Evolutionary conservation across 2,888 invertebrate species (phyloP).

Genomic region (Julus scanicus): DNA sequence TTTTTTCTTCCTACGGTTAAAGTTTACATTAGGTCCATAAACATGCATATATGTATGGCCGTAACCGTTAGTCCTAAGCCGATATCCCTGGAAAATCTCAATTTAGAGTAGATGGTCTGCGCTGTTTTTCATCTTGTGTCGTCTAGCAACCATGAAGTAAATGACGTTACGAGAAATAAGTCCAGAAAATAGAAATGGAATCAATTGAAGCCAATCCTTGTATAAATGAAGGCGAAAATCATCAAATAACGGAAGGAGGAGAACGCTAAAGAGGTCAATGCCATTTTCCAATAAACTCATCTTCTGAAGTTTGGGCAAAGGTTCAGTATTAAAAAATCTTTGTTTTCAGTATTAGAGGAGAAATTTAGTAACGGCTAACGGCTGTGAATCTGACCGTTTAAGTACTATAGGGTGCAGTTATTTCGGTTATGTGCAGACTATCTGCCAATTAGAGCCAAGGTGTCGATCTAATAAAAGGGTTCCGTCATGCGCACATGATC

Average conservation of each 20-base stretch:
- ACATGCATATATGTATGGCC: slow-evolving; percentile 30
- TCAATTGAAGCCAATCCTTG: not conserved
- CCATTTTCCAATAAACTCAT: not conserved
- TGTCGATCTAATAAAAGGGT: no score
- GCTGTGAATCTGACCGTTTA: no score
- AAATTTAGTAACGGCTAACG: no score
- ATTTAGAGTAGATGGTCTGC: not conserved
- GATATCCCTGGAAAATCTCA: slow-evolving; percentile 24
- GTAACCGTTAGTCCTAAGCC: slow-evolving; percentile 31
- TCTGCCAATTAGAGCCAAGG: no score
- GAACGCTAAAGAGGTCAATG: not conserved
- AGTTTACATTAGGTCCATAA: slow-evolving; percentile 44
- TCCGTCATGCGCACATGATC: no score
- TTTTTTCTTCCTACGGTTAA: not conserved
- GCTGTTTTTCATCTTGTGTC: slow-evolving; percentile 24
- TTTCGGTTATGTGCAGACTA: no score
- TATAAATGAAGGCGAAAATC: slow-evolving; percentile 27
- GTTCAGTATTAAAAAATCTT: no score
- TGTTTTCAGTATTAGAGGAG: no score
- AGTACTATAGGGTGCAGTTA: no score
- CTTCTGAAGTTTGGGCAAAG: not conserved
- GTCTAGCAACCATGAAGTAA: not conserved
- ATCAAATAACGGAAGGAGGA: slow-evolving; percentile 18
- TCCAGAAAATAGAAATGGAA: slow-evolving; percentile 40
- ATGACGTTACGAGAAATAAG: slow-evolving; percentile 12